These are phyloP conservation scores for Hoplostethus mediterraneus DNA, from an alignment of 2,797 vertebrate genomes.

Conservation along the genomic window DNA sequence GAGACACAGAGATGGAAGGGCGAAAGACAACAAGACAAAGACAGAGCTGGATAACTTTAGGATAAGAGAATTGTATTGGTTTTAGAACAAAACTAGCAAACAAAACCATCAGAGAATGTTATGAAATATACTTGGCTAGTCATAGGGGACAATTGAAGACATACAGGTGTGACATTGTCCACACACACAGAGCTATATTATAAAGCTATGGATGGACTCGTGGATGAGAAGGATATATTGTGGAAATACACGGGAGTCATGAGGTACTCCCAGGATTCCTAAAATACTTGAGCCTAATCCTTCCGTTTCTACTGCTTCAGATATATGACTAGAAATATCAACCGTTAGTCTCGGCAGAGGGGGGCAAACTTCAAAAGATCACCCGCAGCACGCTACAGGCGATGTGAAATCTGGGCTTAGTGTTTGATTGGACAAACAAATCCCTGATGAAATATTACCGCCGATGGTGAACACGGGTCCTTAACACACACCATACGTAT, in stretches of 20 bases:
- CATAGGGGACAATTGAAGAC: too few species aligned
- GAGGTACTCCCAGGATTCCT: background rate
- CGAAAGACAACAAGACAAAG: constrained; percentile 22
- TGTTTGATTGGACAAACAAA: constrained; percentile 63
- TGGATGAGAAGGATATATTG: too few species aligned
- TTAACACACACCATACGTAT: constrained; percentile 33
- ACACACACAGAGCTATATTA: background rate
- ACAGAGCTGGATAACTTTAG: background rate
- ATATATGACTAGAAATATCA: constrained; percentile 34
- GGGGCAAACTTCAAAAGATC: constrained; percentile 12
- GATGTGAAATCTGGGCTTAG: constrained; percentile 40
- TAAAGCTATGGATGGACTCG: too few species aligned
- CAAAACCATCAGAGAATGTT: constrained; percentile 8
- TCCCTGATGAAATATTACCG: constrained; percentile 28
- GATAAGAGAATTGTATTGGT: background rate
- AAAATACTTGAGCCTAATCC: background rate
- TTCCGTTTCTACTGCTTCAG: constrained; percentile 15
- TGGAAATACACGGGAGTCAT: too few species aligned
- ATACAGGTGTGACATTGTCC: background rate
- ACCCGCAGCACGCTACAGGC: constrained; percentile 43
- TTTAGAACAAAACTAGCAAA: background rate
- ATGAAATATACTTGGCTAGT: background rate
- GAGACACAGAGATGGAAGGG: constrained; percentile 25
- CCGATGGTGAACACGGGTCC: constrained; percentile 26
- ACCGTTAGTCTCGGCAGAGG: constrained; percentile 3